Percentiles rank a stretch among this genome's conserved stretches.
Evolutionary conservation across 1,140 invertebrate species (phyloP).

Genomic region (Geopemphigus sp.): DNA sequence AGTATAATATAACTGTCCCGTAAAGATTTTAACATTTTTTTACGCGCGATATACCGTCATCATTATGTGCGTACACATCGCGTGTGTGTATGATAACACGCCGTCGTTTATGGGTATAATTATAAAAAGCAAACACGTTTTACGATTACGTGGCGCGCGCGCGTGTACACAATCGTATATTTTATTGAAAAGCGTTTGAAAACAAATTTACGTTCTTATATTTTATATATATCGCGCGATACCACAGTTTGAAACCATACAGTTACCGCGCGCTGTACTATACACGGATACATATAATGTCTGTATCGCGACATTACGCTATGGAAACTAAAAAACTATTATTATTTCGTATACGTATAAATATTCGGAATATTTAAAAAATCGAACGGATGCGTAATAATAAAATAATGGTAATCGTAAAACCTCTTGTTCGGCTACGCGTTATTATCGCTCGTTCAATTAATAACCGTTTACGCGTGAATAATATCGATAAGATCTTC

Average conservation of each 20-base stretch:
- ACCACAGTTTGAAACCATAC: not conserved
- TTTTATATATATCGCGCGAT: not conserved
- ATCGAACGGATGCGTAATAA: constrained; percentile 15
- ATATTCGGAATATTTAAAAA: constrained; percentile 31
- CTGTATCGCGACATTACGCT: too few relatives aligned
- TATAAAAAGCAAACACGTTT: constrained; percentile 16
- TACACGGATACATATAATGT: too few relatives aligned
- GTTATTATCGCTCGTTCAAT: constrained; percentile 18
- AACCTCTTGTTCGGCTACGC: not conserved
- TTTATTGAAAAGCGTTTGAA: not conserved
- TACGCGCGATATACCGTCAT: not conserved
- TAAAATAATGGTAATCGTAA: constrained; percentile 30
- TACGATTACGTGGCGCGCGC: not conserved
- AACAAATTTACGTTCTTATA: not conserved
- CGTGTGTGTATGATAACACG: not conserved
- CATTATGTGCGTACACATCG: not conserved
- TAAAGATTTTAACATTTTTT: not conserved
- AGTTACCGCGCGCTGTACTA: not conserved
- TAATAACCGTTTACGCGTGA: constrained; percentile 15
- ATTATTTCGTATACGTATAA: constrained; percentile 20
- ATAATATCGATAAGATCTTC: constrained; percentile 30
- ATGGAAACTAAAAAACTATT: constrained; percentile 16
- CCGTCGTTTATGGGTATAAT: constrained; percentile 5
- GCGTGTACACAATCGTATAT: not conserved
- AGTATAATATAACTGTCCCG: too few relatives aligned